A percentile compares a stretch with the other conserved stretches of the same genome.
phyloP scores from a whole-genome alignment of 2,888 invertebrate species.

The Diplazon laetatorius region DNA sequence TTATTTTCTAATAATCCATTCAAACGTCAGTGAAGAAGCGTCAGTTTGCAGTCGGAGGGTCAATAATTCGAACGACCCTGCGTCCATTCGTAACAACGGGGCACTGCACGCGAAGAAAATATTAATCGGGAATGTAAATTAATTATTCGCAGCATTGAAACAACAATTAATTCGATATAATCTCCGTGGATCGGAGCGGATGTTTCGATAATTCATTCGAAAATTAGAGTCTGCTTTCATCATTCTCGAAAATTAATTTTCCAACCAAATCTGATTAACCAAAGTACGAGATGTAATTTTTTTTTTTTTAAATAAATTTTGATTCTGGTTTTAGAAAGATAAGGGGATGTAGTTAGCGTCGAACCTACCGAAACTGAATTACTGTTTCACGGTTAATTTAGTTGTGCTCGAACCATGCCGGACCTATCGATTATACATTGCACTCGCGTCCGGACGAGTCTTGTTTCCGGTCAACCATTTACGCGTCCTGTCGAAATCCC shows the following conservation, averaged over 20 bases:
- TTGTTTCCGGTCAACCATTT: constrained; percentile 56
- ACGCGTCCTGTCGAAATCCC: constrained; percentile 37
- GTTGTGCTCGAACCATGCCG: constrained; percentile 48
- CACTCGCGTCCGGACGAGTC: constrained; percentile 47
- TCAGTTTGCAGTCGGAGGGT: too few relatives aligned
- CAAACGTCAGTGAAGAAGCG: too few relatives aligned
- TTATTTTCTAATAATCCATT: too few relatives aligned
- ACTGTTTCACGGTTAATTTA: constrained; percentile 60
- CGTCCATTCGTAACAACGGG: too few relatives aligned
- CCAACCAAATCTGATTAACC: constrained; percentile 37
- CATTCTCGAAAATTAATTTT: constrained; percentile 6
- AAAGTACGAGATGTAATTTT: neutral
- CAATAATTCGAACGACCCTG: too few relatives aligned
- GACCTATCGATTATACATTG: constrained; percentile 52
- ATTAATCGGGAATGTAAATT: too few relatives aligned
- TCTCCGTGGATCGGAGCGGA: too few relatives aligned
- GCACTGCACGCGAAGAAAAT: too few relatives aligned
- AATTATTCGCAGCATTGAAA: too few relatives aligned
- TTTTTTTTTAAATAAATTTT: constrained; percentile 7
- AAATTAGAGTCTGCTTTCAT: constrained; percentile 18
- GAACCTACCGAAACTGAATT: constrained; percentile 44
- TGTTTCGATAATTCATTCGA: neutral
- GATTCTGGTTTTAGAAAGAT: constrained; percentile 45
- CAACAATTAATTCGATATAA: too few relatives aligned
- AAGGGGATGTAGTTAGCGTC: constrained; percentile 7